Evolutionary conservation across 2,113 vertebrate genomes (phyloP), one percentile per base, ranked within the genome.

Genomic region (Phrynocephalus versicolor): DNA sequence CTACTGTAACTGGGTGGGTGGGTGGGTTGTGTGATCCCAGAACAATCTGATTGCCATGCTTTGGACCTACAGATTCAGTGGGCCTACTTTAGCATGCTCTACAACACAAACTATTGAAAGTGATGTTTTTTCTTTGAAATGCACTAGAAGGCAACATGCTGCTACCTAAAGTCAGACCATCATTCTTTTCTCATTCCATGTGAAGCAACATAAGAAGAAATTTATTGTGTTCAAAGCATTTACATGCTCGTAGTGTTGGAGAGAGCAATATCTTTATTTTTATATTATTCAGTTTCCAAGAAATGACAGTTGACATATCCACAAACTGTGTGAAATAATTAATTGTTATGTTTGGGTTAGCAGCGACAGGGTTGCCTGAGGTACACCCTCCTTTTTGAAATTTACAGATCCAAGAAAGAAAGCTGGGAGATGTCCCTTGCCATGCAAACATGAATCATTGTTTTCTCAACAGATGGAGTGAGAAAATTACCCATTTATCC

Each of bases 291-390:
- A 79, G 92, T 88, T 71, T 84, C 62, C 79, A 71, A 84, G 45
- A 85, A 55, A 85, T 41, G 83, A 62, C 65, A 37, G 15, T 21
- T 71, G 55, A 88, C 45, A 82, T 45, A 73, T 51, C 69, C 81
- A 76, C 33, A 84, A 62, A 81, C 69, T 87, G 80, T 83, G 83
- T 86, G 83, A 91, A 80, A 75, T 74, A 70, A 82, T 76, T 51
- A 81, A 82, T 23, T 6, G 80, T 90, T 78, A 81, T 76, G 33
- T 60, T 37, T 0, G 1, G 27, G 37, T 10, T 19, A 37, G 37
- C 60, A 58, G 15, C 60, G 23, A 71, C 57, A 45, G 23, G 37
- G 30, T n/a, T 64, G 55, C 58, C 41, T 57, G 69, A 55, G 37
- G 6, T 73, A 16, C 67, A 55, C 9, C 8, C 9, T 65, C 60